A percentile compares a stretch with the other conserved stretches of the same genome.
phyloP scores from a whole-genome alignment of 1,140 invertebrate genomes.

The Pentalonia nigronervosa region DNA sequence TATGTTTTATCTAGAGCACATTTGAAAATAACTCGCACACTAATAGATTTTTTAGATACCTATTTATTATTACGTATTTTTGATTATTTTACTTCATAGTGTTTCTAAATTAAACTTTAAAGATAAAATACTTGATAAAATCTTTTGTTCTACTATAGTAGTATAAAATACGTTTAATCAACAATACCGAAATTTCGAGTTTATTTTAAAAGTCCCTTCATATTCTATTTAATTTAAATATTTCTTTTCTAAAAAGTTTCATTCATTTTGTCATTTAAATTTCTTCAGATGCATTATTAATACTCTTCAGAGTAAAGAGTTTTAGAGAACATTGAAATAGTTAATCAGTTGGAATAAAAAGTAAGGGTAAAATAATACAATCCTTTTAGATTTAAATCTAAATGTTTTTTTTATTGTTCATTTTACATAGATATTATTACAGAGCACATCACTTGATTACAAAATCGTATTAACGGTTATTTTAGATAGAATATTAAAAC shows the following conservation, averaged over 20 bases:
- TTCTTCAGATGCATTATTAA: neutral
- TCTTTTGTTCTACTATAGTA: neutral
- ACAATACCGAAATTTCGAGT: neutral
- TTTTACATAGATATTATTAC: neutral
- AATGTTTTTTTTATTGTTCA: neutral
- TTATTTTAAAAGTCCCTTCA: constrained; percentile 16
- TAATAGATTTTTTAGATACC: neutral
- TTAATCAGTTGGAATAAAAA: constrained; percentile 18
- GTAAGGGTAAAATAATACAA: neutral
- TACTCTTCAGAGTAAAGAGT: neutral
- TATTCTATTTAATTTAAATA: constrained; percentile 8
- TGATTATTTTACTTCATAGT: neutral
- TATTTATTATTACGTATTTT: neutral
- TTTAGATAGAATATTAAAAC: neutral
- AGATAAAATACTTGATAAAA: neutral
- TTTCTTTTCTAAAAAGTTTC: neutral
- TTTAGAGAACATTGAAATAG: neutral
- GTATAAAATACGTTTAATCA: neutral
- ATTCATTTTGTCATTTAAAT: constrained; percentile 18
- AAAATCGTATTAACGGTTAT: neutral
- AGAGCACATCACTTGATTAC: neutral
- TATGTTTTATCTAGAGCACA: neutral
- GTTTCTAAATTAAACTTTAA: neutral
- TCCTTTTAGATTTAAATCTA: neutral
- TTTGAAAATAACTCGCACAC: neutral